Evolutionary conservation across 2,113 vertebrate species (phyloP).

Genomic region (Tragelaphus strepsiceros): DNA sequence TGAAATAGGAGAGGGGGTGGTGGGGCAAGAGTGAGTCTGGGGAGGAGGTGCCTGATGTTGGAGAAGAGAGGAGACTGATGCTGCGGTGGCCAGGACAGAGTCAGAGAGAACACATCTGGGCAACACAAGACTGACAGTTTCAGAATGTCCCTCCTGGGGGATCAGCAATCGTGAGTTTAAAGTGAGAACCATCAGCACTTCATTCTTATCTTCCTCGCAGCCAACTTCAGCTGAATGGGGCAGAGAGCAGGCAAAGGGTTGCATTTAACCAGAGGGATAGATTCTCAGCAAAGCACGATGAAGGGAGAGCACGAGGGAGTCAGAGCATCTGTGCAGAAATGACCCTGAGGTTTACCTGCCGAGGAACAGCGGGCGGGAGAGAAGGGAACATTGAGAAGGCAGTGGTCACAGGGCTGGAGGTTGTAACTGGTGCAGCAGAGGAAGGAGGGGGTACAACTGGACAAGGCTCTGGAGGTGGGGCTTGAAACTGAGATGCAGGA

Average conservation of each 20-base stretch:
- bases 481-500: background rate
- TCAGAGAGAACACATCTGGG: background rate
- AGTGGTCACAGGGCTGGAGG: background rate
- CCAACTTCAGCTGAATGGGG: background rate
- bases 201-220: background rate
- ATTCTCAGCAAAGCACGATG: too few relatives aligned
- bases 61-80: background rate
- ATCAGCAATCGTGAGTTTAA: background rate
- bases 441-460: too few relatives aligned
- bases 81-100: background rate
- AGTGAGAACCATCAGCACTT: background rate
- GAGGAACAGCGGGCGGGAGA: background rate
- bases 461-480: background rate
- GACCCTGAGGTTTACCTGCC: background rate
- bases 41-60: background rate
- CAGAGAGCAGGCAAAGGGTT: background rate
- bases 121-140: background rate
- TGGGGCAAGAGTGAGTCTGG: background rate
- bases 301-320: background rate
- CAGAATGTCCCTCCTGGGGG: rapidly evolving
- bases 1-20: background rate
- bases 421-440: background rate
- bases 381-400: background rate
- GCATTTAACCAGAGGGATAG: background rate
- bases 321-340: too few relatives aligned